Base-by-base conservation (phyloP, 1,140 invertebrate species). In the Coelopa frigida region DNA sequence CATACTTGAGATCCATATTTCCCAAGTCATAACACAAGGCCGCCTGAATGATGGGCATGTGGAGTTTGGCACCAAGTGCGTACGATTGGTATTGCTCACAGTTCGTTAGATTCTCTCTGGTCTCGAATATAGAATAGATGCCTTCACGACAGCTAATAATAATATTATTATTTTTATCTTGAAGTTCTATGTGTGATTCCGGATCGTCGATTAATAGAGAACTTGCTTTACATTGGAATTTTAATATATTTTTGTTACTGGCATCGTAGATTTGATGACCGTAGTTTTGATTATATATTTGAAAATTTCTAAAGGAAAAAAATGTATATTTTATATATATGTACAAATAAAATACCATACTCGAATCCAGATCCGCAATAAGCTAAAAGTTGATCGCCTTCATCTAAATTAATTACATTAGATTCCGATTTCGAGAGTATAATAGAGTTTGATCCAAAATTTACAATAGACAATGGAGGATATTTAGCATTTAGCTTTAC, bases 21-120 rank as follows among this genome's bases (percentile, higher is more conserved):
- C 35, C 42, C 27, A 35, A 32, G 22, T 44, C 42, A 23, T 44
- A 44, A 18, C 42, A 44, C 27, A 44, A 33, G 12, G 18, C 31
- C 11, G 42, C 42, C 18, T 29, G 24, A 22, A 44, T 35, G 27
- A 44, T 35, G 18, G 42, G 42, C 20, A 22, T 17, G 10, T 24
- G 29, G 3, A 35, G 17, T 14, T 8, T 8, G 8, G 27, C 27
- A 8, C 42, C 42, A 15, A 44, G 32, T 15, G 42, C 42, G 24
- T 44, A 35, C 6, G 27, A 29, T 29, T 24, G 17, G 14, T 35
- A 44, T 17, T 33, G 11, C 3, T 24, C 31, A 18, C 42, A 44
- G 14, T 44, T 44, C 18, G 42, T 29, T 32, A 44, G 31, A 17
- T 44, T 35, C 10, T 24, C 21, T 24, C 42, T 18, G 14, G 24